These are phyloP conservation scores for Folsomia candida DNA, from an alignment of 2,888 invertebrate genomes.

Conservation along the genomic window DNA sequence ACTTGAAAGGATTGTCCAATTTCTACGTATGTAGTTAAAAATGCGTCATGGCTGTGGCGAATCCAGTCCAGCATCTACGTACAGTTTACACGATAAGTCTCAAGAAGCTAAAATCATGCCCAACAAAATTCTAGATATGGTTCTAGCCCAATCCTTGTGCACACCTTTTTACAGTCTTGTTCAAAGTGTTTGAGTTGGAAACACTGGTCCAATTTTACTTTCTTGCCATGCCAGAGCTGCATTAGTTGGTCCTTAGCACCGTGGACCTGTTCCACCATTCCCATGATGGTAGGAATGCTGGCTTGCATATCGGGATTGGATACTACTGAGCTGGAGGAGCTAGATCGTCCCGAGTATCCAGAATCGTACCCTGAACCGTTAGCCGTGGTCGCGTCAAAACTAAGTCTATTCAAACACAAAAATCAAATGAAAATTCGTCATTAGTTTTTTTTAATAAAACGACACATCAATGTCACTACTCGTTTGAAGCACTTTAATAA, in stretches of 20 bases:
- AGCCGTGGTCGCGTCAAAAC: slow-evolving; percentile 55
- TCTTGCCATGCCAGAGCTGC: slow-evolving; percentile 92
- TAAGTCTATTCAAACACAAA: slow-evolving; percentile 53
- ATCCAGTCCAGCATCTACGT: slow-evolving; percentile 99
- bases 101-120: slow-evolving; percentile 41
- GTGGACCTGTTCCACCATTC: slow-evolving; percentile 81
- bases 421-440: too few species aligned
- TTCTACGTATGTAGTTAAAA: slow-evolving; percentile 92
- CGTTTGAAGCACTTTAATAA: slow-evolving; percentile 5
- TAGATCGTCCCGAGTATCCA: slow-evolving; percentile 71
- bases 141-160: background rate
- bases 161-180: slow-evolving; percentile 91
- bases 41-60: slow-evolving; percentile 88
- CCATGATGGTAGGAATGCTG: slow-evolving; percentile 68
- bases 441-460: slow-evolving; percentile 16
- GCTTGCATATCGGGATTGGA: slow-evolving; percentile 64
- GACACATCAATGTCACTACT: slow-evolving; percentile 22
- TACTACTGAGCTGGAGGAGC: slow-evolving; percentile 60
- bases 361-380: slow-evolving; percentile 62
- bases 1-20: slow-evolving; percentile 88
- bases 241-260: slow-evolving; percentile 86
- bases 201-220: slow-evolving; percentile 91
- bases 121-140: slow-evolving; percentile 13
- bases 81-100: too few species aligned
- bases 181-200: slow-evolving; percentile 93